These are phyloP conservation scores for Camptogramma bilineatum DNA, from an alignment of 2,888 invertebrate species.

Conservation along the genomic window DNA sequence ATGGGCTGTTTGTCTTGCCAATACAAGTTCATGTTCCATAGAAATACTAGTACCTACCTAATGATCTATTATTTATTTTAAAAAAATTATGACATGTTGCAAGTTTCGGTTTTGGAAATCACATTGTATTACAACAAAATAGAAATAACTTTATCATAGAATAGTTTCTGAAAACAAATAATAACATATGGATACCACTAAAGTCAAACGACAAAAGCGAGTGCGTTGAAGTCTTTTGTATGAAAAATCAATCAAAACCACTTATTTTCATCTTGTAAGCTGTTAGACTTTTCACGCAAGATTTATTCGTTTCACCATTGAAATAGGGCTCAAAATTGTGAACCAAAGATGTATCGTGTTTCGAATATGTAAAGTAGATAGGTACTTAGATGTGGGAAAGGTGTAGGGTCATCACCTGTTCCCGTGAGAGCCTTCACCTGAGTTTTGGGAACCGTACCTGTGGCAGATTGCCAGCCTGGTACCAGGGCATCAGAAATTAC, in stretches of 20 bases:
- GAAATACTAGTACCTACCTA: not conserved
- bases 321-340: constrained; percentile 23
- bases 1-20: constrained; percentile 15
- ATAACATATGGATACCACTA: not conserved
- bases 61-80: not conserved
- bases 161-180: not conserved
- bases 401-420: constrained; percentile 64
- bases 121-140: not conserved
- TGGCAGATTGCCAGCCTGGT: constrained; percentile 85
- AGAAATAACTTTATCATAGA: too few relatives aligned
- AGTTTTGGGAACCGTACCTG: constrained; percentile 79
- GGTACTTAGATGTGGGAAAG: constrained; percentile 29
- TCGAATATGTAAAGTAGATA: constrained; percentile 11
- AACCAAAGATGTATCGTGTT: not conserved
- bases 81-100: not conserved
- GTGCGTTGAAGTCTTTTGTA: constrained; percentile 20
- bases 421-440: constrained; percentile 70
- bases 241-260: not conserved
- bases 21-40: constrained; percentile 4
- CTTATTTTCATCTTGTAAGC: not conserved
- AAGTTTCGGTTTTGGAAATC: too few relatives aligned
- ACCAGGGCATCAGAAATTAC: constrained; percentile 68
- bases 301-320: not conserved
- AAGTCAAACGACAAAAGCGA: not conserved
- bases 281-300: not conserved